phyloP scores from a whole-genome alignment of 2,113 vertebrate genomes.

The Jacana jacana region DNA sequence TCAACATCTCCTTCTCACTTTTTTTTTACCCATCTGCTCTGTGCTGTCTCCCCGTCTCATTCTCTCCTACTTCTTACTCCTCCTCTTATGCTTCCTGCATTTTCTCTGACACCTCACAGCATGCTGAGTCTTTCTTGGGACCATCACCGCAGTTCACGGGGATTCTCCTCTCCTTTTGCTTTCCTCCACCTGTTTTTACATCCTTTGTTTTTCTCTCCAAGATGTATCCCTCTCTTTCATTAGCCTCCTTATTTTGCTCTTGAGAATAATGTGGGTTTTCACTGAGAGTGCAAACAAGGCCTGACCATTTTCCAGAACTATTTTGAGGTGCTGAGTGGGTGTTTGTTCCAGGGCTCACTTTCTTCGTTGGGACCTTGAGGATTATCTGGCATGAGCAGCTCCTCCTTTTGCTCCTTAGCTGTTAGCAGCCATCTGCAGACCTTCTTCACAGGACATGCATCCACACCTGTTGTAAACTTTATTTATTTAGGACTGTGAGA shows the following conservation, averaged over 20 bases:
- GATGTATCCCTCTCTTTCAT: neutral
- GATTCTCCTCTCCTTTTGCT: neutral
- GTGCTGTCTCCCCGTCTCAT: neutral
- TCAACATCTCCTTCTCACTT: neutral
- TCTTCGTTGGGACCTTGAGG: neutral
- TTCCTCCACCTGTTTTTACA: neutral
- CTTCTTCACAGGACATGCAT: neutral
- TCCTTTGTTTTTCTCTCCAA: neutral
- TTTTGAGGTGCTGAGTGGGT: neutral
- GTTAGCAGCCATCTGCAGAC: neutral
- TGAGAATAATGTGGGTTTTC: neutral
- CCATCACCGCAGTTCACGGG: neutral
- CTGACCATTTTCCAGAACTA: neutral
- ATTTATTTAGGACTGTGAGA: neutral
- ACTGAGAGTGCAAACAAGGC: neutral
- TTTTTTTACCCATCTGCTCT: neutral
- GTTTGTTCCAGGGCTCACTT: neutral
- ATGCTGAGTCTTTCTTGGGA: neutral
- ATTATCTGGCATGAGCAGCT: neutral
- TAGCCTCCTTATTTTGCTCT: neutral
- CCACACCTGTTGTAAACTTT: neutral
- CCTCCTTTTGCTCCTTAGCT: slow-evolving; percentile 12
- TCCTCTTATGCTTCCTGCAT: neutral
- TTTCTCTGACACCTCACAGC: neutral
- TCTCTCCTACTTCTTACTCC: neutral